Base-by-base conservation (phyloP, 2,113 vertebrate species). In the Syngnathoides biaculeatus region DNA sequence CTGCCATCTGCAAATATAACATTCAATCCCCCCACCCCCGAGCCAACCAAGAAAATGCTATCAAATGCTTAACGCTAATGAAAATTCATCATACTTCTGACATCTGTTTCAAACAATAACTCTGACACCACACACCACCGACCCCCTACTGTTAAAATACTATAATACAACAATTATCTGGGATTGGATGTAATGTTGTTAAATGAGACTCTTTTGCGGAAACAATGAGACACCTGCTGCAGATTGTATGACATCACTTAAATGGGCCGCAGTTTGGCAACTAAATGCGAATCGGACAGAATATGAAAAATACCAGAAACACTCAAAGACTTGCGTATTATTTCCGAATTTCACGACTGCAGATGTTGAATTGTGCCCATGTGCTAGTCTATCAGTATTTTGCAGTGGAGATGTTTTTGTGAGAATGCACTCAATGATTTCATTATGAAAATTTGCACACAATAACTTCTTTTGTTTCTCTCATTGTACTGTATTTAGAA, bases 151-250 rank as follows among this genome's bases (percentile, higher is more conserved):
- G 80, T 42, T 77, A 58, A 19, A 64, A 68, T 35, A 60, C 62
- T 39, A 70, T 39, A 53, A 60, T 43, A 75, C 76, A 60, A 71
- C 58, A 61, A 75, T 83, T 61, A 75, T 79, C 74, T 43, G 64
- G 67, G 71, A 75, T 82, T 80, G 61, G 56, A 68, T 9, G 9
- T n/a, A 64, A 35, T 69, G 38, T 75, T 74, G 68, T 17, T 64
- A 71, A 78, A 68, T 40, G 17, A 58, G 22, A 71, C 67, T 71
- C 24, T 64, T 79, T 72, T 55, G 42, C 15, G 1, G 9, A 67
- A 72, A 88, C 82, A 88, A 88, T 75, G 74, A 80, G 72, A 74
- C 80, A 87, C 79, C 84, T 90, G 85, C 79, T 81, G 24, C 77
- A 75, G 69, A 82, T 78, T 85, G 52, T 20, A 62, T 84, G 79